These are phyloP conservation scores for Hephaestus fuliginosus DNA, from an alignment of 2,797 vertebrate species.

Conservation along the genomic window DNA sequence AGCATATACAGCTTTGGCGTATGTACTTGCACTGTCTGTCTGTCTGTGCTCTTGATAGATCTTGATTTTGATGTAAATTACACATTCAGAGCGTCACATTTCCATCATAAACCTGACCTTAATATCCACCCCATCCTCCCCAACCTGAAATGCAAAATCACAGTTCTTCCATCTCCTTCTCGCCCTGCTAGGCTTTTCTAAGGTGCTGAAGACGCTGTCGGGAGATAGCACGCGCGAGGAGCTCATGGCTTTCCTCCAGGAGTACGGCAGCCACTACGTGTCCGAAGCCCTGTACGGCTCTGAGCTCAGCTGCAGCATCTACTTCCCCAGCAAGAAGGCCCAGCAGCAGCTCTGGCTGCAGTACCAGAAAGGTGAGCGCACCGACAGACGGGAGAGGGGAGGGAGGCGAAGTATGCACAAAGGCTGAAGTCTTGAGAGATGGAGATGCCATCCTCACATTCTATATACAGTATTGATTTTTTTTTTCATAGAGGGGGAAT, in stretches of 20 bases:
- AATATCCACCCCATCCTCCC: background rate
- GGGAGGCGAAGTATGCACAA: background rate
- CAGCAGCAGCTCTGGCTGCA: conserved; percentile 99
- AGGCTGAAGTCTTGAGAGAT: background rate
- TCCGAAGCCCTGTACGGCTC: conserved; percentile 96
- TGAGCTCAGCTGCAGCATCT: conserved; percentile 96
- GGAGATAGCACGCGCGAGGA: conserved; percentile 94
- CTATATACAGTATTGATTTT: background rate
- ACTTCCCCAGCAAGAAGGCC: conserved; percentile 98
- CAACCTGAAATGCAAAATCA: background rate
- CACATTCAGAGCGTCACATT: background rate
- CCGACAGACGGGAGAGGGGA: background rate
- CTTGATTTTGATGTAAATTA: background rate
- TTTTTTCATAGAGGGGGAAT: background rate
- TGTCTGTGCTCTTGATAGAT: background rate
- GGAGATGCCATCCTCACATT: background rate
- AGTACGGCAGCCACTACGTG: conserved; percentile 95
- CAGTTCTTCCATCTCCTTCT: conserved; percentile 5
- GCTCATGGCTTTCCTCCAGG: conserved; percentile 92
- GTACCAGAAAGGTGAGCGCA: conserved; percentile 96
- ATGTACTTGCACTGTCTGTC: background rate
- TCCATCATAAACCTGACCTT: background rate
- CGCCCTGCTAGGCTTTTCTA: conserved; percentile 90
- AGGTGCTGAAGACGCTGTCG: conserved; percentile 94
- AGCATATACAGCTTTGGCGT: background rate